phyloP scores from a whole-genome alignment of 1,140 invertebrate genomes.

The Pseudomyrmex flavicornis region DNA sequence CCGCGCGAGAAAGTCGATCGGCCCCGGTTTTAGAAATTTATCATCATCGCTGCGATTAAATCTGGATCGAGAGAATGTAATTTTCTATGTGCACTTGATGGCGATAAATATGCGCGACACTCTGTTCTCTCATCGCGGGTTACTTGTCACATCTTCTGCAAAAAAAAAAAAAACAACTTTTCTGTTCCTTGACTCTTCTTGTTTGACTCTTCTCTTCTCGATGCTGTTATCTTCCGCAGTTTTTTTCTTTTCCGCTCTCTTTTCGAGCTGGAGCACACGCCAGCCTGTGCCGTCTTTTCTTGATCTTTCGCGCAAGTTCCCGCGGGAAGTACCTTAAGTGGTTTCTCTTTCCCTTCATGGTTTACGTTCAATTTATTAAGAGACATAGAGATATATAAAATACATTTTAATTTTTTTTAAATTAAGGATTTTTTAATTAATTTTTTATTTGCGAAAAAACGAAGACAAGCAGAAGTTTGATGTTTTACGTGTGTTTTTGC shows the following conservation, averaged over 20 bases:
- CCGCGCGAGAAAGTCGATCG: slow-evolving; percentile 24
- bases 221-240: not conserved
- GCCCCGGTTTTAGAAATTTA: slow-evolving; percentile 13
- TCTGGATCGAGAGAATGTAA: slow-evolving; percentile 7
- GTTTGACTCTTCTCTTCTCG: not conserved
- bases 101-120: slow-evolving; percentile 32
- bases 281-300: not conserved
- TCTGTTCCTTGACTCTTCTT: not conserved
- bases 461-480: no score
- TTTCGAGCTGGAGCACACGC: not conserved
- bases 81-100: not conserved
- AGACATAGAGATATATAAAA: no score
- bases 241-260: not conserved
- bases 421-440: no score
- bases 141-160: slow-evolving; percentile 16
- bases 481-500: no score
- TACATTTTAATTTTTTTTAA: no score
- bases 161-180: slow-evolving; percentile 22
- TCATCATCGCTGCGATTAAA: not conserved
- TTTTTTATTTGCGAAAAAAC: no score
- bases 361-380: no score
- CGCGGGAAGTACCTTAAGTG: not conserved
- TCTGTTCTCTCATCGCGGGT: not conserved
- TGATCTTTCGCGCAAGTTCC: not conserved
- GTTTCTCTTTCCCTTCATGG: not conserved